Evolutionary conservation across 2,888 invertebrate species (phyloP), one percentile per base, ranked within the genome.

Genomic region (Heliconius cydno): DNA sequence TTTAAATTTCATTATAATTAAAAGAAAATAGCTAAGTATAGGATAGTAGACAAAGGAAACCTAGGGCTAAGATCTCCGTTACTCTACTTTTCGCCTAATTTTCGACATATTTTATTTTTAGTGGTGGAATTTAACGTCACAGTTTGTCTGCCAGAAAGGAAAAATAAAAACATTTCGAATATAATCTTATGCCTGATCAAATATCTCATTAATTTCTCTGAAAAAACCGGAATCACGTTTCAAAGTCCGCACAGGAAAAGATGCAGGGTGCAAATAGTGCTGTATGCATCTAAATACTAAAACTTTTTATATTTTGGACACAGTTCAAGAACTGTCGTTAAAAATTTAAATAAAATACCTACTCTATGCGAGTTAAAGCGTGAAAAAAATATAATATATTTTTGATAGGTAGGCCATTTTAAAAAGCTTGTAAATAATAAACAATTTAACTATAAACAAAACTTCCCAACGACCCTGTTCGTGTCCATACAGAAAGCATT

Each of bases 221-320:
- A 52, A 22, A 52, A 7, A 52, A 34, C 7, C 6, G 46, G 46
- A 2, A 46, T 46, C 9, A 57, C 60, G 3, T 60, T 60, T 60
- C 4, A 60, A 9, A 52, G 52, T 19, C 19, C 52, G 22, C 60
- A 22, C 3, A 60, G n/a, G 10, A 60, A n/a, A 22, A n/a, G 4
- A 28, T 65, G 28, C 65, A 28, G 65, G 28, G 6, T 13, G 13
- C 65, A 60, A 60, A 12, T 63, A 46, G 13, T 34, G 0, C 7
- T 41, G 38, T 38, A 10, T 10, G 10, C 1, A 41, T 0, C 38
- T 65, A 65, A 25, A 65, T 65, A 28, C 22, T 52, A 19, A 66
- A 66, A 28, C 19, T 28, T 28, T 66, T 66, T 66, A 66, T 66
- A 19, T 66, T 66, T 66, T 66, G 66, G 66, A 66, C 15, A 30